Base-by-base conservation (phyloP, 2,113 vertebrate species). In the Tenebrosternarchus preto region DNA sequence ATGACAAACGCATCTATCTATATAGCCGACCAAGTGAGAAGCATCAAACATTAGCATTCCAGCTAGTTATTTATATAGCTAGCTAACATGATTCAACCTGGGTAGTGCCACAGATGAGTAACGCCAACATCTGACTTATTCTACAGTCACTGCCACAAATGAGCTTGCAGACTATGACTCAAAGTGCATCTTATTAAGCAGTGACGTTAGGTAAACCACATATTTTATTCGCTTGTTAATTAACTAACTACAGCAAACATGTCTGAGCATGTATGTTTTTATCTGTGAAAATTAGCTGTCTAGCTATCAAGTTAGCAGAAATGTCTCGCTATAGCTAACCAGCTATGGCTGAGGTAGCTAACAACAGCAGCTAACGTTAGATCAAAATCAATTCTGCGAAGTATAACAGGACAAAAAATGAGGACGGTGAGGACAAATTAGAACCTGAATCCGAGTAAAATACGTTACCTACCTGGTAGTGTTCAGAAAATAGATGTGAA, bases 401-500 rank as follows among this genome's bases (percentile, higher is more conserved):
- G 8, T 0, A n/a, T 1, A 19, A 20, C 1, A 4, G 25, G 1
- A 17, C 1, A 1, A 5, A 31, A 36, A 50, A 20, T 19, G 19
- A 17, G 5, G n/a, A 24, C 9, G 0, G 1, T 5, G 22, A 8
- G 1, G 0, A 66, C 5, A 15, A 16, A 17, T n/a, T 9, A 33
- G 36, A 36, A 11, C 8, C 22, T 1, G 11, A 12, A 7, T 39
- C n/a, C 16, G 57, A 73, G 27, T 3, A 9, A 55, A 80, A 33
- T 7, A 15, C 24, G 25, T 50, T 20, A 66, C 69, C 53, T 73
- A 66, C 70, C 78, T 46, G 69, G 53, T 29, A 50, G n/a, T 4
- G 2, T 29, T 4, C 22, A 55, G 16, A 1, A 2, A 20, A 19
- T 17, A 25, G 29, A 3, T 36, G 57, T 7, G 77, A 50, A 36